phyloP scores from a whole-genome alignment of 2,888 invertebrate genomes.

The Torymus aiolomorphi region DNA sequence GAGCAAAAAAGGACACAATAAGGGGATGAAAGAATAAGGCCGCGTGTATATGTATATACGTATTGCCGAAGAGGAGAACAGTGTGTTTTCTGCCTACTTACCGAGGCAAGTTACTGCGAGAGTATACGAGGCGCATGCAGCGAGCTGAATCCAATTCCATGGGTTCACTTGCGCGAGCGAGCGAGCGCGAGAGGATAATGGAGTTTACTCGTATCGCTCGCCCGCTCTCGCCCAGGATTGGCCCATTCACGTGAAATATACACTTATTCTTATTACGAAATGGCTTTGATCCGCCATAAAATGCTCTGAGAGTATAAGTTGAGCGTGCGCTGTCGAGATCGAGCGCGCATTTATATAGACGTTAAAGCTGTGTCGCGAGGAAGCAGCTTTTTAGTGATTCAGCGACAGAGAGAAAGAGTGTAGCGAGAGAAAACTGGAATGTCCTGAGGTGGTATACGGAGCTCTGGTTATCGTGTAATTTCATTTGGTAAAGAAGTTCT shows the following conservation, averaged over 20 bases:
- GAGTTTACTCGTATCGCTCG: constrained; percentile 41
- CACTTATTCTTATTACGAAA: constrained; percentile 50
- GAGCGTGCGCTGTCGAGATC: not conserved
- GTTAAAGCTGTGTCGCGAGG: too few relatives aligned
- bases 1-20: not conserved
- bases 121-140: constrained; percentile 15
- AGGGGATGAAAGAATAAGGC: constrained; percentile 1
- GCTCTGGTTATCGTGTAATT: too few relatives aligned
- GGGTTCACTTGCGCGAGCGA: constrained; percentile 7
- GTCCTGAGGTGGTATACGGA: too few relatives aligned
- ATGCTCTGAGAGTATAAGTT: not conserved
- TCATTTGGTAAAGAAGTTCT: too few relatives aligned
- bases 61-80: not conserved
- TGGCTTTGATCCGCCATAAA: constrained; percentile 28
- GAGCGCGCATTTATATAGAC: too few relatives aligned
- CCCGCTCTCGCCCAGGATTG: constrained; percentile 18
- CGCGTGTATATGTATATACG: not conserved
- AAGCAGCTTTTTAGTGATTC: too few relatives aligned
- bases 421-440: too few relatives aligned
- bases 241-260: constrained; percentile 47
- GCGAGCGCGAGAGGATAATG: constrained; percentile 42
- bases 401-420: too few relatives aligned
- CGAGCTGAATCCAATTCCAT: constrained; percentile 45
- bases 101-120: constrained; percentile 27
- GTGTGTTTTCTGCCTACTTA: not conserved